Percentiles rank a stretch among this genome's conserved stretches.
Conservation (phyloP, 2,797 vertebrate species). For the Pantherophis alleghaniensis region DNA sequence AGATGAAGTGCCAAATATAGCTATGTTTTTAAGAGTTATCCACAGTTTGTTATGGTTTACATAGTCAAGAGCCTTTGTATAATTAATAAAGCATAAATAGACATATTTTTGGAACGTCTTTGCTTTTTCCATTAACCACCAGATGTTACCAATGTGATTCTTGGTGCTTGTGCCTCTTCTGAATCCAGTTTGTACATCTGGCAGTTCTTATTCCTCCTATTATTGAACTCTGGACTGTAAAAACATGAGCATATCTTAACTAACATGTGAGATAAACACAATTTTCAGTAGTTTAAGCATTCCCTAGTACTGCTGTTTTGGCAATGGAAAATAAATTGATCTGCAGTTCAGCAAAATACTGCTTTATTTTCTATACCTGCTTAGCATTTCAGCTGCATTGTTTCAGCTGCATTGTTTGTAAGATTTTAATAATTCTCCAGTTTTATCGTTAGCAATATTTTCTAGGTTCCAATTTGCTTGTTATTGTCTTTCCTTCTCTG, state of each 20-base stretch:
- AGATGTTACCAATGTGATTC: neutral
- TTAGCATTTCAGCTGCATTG: neutral
- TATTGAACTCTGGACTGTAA: neutral
- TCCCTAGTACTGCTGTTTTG: neutral
- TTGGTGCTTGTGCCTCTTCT: neutral
- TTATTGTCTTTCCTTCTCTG: neutral
- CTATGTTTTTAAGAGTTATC: neutral
- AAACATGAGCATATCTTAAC: neutral
- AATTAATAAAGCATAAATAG: neutral
- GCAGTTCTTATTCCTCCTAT: neutral
- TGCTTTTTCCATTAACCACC: neutral
- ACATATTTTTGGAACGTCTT: neutral
- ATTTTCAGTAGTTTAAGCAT: neutral
- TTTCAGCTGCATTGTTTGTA: neutral
- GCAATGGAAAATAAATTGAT: neutral
- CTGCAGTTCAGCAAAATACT: neutral
- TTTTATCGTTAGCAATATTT: neutral
- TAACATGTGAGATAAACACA: neutral
- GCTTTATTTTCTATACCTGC: neutral
- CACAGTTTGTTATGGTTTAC: neutral
- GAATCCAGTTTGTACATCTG: neutral
- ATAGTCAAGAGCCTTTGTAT: neutral
- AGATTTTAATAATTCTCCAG: neutral
- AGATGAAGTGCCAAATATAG: neutral
- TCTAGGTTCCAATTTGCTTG: neutral